Evolutionary conservation across 2,888 invertebrate genomes (phyloP).

Genomic region (Stratiomys singularior): DNA sequence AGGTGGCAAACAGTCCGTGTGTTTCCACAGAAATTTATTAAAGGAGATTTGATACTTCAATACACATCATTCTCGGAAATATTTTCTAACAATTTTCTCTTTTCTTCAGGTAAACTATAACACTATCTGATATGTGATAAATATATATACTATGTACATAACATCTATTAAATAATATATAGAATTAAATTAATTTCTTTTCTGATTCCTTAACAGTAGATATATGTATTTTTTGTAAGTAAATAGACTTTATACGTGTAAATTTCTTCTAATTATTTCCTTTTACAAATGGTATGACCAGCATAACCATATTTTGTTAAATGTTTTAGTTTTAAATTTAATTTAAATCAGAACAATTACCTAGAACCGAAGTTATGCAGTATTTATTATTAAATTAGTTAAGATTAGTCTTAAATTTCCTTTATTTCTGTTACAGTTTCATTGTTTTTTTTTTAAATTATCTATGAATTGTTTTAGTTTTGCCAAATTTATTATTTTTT

Average conservation of each 20-base stretch:
- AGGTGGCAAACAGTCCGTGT: conserved; percentile 26
- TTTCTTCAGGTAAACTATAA: conserved; percentile 26
- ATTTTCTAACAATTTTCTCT: conserved; percentile 11
- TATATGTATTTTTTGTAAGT: neutral
- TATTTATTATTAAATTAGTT: conserved; percentile 30
- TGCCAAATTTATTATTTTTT: neutral
- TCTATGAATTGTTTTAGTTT: neutral
- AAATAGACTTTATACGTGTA: conserved; percentile 14
- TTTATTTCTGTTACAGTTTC: neutral
- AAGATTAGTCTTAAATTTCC: conserved; percentile 31
- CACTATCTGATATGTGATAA: conserved; percentile 45
- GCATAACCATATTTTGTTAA: conserved; percentile 46
- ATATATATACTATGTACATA: conserved; percentile 42
- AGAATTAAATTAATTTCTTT: conserved; percentile 29
- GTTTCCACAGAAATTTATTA: conserved; percentile 28
- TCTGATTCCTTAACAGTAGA: neutral
- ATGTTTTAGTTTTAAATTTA: conserved; percentile 17
- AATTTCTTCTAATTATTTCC: conserved; percentile 8
- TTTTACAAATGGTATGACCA: conserved; percentile 48
- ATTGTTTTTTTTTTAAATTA: neutral
- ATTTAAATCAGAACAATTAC: conserved; percentile 30
- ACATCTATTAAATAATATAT: conserved; percentile 37
- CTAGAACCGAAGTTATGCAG: conserved; percentile 11
- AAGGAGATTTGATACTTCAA: conserved; percentile 29
- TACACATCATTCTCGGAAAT: conserved; percentile 19